phyloP scores from a whole-genome alignment of 2,888 invertebrate genomes.

The Branchellion lobata region DNA sequence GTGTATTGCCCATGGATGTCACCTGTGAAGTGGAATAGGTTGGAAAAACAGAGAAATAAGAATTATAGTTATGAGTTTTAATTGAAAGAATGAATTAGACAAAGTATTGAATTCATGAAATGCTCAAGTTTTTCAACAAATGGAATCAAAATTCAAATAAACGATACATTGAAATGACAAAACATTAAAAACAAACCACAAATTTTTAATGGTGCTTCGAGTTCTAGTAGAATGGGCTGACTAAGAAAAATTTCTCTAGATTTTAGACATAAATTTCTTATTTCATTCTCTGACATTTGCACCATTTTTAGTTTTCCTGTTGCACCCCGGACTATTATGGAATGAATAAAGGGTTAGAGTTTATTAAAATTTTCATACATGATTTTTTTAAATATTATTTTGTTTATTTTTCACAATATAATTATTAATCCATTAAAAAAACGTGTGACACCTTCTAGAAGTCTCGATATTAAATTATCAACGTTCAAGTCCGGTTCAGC shows the following conservation, averaged over 20 bases:
- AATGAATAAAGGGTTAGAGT: neutral
- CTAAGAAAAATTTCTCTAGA: constrained; percentile 68
- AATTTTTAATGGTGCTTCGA: constrained; percentile 68
- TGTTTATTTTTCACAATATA: neutral
- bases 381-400: neutral
- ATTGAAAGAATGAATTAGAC: neutral
- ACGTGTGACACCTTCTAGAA: constrained; percentile 52
- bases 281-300: constrained; percentile 67
- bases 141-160: no score
- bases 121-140: neutral
- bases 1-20: constrained; percentile 63
- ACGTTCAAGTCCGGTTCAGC: constrained; percentile 52
- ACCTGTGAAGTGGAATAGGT: constrained; percentile 54
- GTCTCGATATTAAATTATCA: constrained; percentile 51
- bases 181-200: constrained; percentile 64
- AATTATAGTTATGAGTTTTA: neutral
- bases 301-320: constrained; percentile 78
- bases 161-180: no score
- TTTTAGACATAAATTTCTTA: constrained; percentile 64
- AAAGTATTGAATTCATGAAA: neutral
- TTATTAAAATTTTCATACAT: neutral
- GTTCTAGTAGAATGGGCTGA: constrained; percentile 67
- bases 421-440: no score
- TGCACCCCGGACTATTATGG: constrained; percentile 66
- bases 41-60: neutral